Evolutionary conservation across 2,888 invertebrate genomes (phyloP).

Genomic region (Cerastis leucographa): DNA sequence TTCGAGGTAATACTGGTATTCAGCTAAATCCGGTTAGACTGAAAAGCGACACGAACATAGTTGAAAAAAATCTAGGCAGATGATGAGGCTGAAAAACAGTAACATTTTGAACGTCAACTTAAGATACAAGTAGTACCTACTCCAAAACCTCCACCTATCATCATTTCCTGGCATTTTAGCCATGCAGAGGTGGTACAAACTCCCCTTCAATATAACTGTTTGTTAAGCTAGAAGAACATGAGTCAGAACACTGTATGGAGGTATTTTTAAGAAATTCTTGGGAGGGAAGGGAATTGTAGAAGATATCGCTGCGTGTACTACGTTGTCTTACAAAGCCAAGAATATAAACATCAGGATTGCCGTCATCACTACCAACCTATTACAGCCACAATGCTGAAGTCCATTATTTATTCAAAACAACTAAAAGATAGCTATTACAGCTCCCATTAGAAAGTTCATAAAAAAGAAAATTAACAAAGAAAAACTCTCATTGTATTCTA

Average conservation of each 20-base stretch:
- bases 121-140: too few relatives aligned
- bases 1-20: not conserved
- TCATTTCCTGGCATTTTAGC: not conserved
- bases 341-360: not conserved
- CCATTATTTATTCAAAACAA: conserved; percentile 43
- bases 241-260: not conserved
- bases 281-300: not conserved
- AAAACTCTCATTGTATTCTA: conserved; percentile 79
- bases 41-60: not conserved
- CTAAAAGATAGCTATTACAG: conserved; percentile 41
- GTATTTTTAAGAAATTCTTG: not conserved
- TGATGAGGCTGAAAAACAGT: not conserved
- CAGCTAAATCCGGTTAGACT: not conserved
- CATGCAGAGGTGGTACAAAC: not conserved
- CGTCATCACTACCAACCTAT: not conserved
- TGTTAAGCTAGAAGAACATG: not conserved
- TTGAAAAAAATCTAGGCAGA: not conserved
- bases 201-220: not conserved
- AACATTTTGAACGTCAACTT: too few relatives aligned
- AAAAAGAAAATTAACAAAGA: conserved; percentile 71
- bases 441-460: conserved; percentile 56
- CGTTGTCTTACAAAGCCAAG: not conserved
- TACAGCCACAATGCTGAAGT: conserved; percentile 8
- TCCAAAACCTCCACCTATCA: too few relatives aligned
- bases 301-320: not conserved